These are phyloP conservation scores for Xylota sylvarum DNA, from an alignment of 2,888 invertebrate genomes.

Conservation along the genomic window DNA sequence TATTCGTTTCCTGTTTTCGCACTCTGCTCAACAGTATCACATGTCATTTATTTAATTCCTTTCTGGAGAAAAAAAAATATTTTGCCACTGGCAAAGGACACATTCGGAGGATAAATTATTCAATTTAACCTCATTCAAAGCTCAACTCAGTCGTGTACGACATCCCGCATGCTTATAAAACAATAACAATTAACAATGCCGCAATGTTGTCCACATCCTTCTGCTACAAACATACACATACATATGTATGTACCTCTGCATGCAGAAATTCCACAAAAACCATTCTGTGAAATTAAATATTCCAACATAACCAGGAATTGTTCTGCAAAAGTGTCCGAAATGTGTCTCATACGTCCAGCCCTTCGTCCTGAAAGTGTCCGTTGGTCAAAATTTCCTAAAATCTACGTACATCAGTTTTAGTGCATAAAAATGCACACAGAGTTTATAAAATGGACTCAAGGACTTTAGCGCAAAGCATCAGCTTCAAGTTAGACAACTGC, in stretches of 20 bases:
- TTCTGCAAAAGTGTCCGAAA: slow-evolving; percentile 25
- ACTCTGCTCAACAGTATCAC: not conserved
- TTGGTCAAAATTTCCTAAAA: slow-evolving; percentile 26
- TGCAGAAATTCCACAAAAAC: slow-evolving; percentile 25
- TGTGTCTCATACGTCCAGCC: not conserved
- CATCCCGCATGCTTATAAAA: slow-evolving; percentile 50
- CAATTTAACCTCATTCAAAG: slow-evolving; percentile 20
- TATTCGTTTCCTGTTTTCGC: not conserved
- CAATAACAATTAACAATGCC: slow-evolving; percentile 51
- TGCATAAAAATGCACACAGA: slow-evolving; percentile 32
- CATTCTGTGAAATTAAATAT: slow-evolving; percentile 58
- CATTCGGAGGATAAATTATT: slow-evolving; percentile 3
- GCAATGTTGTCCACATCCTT: slow-evolving; percentile 21
- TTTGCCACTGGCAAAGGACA: not conserved
- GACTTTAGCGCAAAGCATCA: slow-evolving; percentile 30
- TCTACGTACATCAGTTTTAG: slow-evolving; percentile 43
- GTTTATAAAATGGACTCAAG: slow-evolving; percentile 39
- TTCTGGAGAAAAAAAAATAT: not conserved
- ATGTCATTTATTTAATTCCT: not conserved
- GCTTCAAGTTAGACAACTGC: slow-evolving; percentile 24
- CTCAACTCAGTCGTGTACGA: slow-evolving; percentile 2
- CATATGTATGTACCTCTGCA: too few relatives aligned
- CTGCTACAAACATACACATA: too few relatives aligned
- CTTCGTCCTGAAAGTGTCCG: slow-evolving; percentile 18
- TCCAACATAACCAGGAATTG: slow-evolving; percentile 35